Base-by-base conservation (phyloP, 2,113 vertebrate species). In the Zapus hudsonius region DNA sequence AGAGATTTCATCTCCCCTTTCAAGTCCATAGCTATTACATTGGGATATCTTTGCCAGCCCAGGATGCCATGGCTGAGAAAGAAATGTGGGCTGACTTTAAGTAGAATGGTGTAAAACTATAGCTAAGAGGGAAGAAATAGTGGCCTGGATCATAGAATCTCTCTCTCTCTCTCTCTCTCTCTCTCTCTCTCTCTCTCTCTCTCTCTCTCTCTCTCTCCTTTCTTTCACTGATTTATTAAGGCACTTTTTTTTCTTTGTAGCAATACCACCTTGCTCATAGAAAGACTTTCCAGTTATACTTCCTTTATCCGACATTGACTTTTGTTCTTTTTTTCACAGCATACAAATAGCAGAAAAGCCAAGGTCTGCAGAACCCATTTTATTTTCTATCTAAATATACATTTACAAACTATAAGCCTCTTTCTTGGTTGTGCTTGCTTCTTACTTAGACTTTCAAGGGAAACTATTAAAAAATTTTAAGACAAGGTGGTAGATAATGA, bases 381-480 rank as follows among this genome's bases (percentile, higher is more conserved):
- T 74, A 42, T 69, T 93, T 85, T 85, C 61, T 0, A 0, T 38
- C 72, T 94, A 87, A 87, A 94, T 94, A 92, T 13, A 23, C 81
- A 75, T 94, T 95, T 96, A 93, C 92, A 97, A 92, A 76, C 85
- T 36, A 7, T 66, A 95, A 92, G 44, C n/a, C 92, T 94, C 76
- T 0, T 66, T 94, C 25, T 95, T 87, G 94, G 61, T 87, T 94
- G 81, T 84, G 92, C 64, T 96, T 95, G 85, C 82, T 97, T 59
- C 89, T 92, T 97, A 73, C 93, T 93, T 79, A 78, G 91, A 89
- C 87, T 79, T 89, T 76, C 90, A 97, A 89, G 92, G 93, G 85
- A 95, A 75, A 69, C 59, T 92, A 90, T 93, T 78, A 96, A 92
- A 91, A 38, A 93, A n/a, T 7, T 69, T 55, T 59, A 82, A 89